Conservation (phyloP, 2,888 invertebrate genomes). For the Caenorhabditis sp. region DNA sequence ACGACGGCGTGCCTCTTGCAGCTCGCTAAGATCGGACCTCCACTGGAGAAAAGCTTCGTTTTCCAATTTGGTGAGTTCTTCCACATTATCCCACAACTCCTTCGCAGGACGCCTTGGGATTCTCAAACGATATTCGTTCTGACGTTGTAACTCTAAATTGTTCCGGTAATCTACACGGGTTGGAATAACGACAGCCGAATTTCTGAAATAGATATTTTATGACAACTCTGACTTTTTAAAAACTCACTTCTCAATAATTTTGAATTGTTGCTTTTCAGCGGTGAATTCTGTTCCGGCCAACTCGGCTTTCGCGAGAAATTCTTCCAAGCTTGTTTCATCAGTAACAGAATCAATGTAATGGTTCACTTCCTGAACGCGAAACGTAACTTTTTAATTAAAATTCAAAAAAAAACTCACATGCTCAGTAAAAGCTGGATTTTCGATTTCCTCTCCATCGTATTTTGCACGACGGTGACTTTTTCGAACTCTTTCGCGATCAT, state of each 20-base stretch:
- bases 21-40: constrained; percentile 82
- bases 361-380: constrained; percentile 36
- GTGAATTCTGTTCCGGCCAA: constrained; percentile 90
- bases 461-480: constrained; percentile 49
- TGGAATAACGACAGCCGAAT: constrained; percentile 57
- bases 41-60: constrained; percentile 86
- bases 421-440: constrained; percentile 60
- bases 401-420: constrained; percentile 44
- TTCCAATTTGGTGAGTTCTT: constrained; percentile 83
- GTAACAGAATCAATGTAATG: constrained; percentile 65
- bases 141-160: constrained; percentile 57
- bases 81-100: constrained; percentile 80
- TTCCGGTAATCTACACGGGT: constrained; percentile 50
- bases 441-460: constrained; percentile 56
- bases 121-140: constrained; percentile 77
- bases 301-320: constrained; percentile 92
- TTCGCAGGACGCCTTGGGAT: constrained; percentile 89
- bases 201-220: constrained; percentile 28
- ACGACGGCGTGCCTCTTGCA: constrained; percentile 66
- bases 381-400: too few species aligned
- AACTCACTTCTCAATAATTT: constrained; percentile 60
- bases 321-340: constrained; percentile 77
- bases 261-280: constrained; percentile 72
- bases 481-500: constrained; percentile 50
- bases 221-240: not conserved